phyloP scores from a whole-genome alignment of 2,888 invertebrate species.

The Papilio protenor region DNA sequence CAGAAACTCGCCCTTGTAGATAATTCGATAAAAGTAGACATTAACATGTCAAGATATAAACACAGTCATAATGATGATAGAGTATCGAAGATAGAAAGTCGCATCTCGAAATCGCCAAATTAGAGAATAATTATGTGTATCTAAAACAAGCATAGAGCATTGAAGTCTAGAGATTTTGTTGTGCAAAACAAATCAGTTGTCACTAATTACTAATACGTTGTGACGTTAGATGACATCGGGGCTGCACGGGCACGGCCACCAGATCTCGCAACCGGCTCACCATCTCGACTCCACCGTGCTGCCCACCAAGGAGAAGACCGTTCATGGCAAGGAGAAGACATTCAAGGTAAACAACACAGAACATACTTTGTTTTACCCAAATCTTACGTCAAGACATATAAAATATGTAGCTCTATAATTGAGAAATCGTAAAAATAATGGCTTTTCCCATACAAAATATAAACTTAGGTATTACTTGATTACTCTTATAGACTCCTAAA shows the following conservation, averaged over 20 bases:
- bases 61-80: conserved; percentile 1
- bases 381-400: too few relatives aligned
- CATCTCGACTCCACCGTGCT: conserved; percentile 72
- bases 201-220: neutral
- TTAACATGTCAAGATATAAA: conserved; percentile 17
- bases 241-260: conserved; percentile 75
- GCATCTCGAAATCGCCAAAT: neutral
- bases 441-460: too few relatives aligned
- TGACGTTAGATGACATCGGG: conserved; percentile 74
- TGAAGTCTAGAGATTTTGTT: neutral
- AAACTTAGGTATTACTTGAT: too few relatives aligned
- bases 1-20: neutral
- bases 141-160: neutral
- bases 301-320: conserved; percentile 78
- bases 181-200: neutral
- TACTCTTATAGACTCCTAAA: too few relatives aligned
- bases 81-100: neutral
- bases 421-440: too few relatives aligned
- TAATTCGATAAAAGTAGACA: conserved; percentile 7
- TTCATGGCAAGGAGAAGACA: conserved; percentile 82
- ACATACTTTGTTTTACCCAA: neutral
- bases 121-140: neutral
- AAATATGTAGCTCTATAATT: too few relatives aligned
- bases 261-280: conserved; percentile 74
- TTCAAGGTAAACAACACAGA: conserved; percentile 69